Evolutionary conservation across 2,113 vertebrate species (phyloP).

Genomic region (Poicephalus gulielmi): DNA sequence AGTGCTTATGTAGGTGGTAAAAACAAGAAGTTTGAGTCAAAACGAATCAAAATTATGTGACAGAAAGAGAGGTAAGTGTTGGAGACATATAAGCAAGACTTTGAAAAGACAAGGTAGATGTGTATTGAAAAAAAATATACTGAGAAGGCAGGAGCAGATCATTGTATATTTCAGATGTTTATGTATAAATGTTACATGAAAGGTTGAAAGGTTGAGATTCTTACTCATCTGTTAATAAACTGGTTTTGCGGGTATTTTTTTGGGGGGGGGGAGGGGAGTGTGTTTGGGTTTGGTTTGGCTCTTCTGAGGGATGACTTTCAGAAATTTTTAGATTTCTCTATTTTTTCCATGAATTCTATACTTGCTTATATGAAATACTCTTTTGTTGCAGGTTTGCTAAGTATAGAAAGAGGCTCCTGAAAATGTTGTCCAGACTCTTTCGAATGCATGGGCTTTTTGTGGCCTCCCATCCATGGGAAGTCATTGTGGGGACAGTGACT

Average conservation of each 20-base stretch:
- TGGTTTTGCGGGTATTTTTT: background rate
- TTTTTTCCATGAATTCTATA: background rate
- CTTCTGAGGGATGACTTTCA: background rate
- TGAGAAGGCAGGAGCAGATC: background rate
- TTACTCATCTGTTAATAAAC: background rate
- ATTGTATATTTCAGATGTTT: background rate
- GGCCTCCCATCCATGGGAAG: conserved; percentile 44
- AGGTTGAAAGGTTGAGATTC: background rate
- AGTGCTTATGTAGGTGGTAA: background rate
- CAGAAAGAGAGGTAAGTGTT: background rate
- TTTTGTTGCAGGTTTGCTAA: background rate
- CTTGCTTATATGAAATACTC: background rate
- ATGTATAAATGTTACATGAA: background rate
- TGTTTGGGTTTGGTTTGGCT: background rate
- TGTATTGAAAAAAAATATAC: background rate
- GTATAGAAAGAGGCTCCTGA: background rate
- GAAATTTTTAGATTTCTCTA: background rate
- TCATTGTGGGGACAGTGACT: conserved; percentile 42
- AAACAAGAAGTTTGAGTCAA: background rate
- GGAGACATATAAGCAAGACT: background rate
- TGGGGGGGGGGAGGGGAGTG: background rate
- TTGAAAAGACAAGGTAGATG: background rate
- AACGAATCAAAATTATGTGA: background rate
- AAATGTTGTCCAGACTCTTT: conserved; percentile 48
- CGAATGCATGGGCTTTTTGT: conserved; percentile 45